Evolutionary conservation across 2,113 vertebrate genomes (phyloP).

Genomic region (Conger conger): DNA sequence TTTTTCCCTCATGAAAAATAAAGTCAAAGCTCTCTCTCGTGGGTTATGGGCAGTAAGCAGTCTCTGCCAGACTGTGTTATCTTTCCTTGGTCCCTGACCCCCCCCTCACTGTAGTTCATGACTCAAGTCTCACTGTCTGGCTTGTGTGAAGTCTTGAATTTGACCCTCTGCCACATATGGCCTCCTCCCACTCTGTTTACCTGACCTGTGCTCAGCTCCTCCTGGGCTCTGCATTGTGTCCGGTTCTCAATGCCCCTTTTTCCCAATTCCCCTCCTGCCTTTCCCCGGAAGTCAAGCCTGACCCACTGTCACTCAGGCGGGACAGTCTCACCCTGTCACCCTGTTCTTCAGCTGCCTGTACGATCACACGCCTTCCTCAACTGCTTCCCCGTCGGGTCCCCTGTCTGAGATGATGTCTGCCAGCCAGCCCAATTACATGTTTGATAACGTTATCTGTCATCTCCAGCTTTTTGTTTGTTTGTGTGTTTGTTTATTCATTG

Average conservation of each 20-base stretch:
- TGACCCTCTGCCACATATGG: background rate
- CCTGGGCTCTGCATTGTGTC: background rate
- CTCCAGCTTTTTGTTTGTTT: background rate
- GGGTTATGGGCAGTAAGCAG: background rate
- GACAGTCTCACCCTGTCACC: background rate
- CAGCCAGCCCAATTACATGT: background rate
- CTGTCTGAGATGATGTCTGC: background rate
- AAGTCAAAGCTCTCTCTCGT: constrained; percentile 18
- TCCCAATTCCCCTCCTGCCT: background rate
- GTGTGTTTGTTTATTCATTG: no score
- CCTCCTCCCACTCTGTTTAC: background rate
- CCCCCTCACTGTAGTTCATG: background rate
- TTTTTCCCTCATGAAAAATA: constrained; percentile 13
- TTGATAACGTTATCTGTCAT: background rate
- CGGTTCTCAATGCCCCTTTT: background rate
- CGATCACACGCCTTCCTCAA: background rate
- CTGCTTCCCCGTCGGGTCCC: background rate
- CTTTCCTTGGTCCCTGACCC: background rate
- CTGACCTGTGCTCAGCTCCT: background rate
- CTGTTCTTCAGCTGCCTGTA: background rate
- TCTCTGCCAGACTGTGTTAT: background rate
- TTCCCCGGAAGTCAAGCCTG: background rate
- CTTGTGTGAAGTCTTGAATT: constrained; percentile 2
- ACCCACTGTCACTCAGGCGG: background rate
- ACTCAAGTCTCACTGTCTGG: background rate